Percentiles rank a stretch among this genome's conserved stretches.
These are phyloP conservation scores for Lomographa bimaculata DNA, from an alignment of 2,888 invertebrate species.

Conservation along the genomic window DNA sequence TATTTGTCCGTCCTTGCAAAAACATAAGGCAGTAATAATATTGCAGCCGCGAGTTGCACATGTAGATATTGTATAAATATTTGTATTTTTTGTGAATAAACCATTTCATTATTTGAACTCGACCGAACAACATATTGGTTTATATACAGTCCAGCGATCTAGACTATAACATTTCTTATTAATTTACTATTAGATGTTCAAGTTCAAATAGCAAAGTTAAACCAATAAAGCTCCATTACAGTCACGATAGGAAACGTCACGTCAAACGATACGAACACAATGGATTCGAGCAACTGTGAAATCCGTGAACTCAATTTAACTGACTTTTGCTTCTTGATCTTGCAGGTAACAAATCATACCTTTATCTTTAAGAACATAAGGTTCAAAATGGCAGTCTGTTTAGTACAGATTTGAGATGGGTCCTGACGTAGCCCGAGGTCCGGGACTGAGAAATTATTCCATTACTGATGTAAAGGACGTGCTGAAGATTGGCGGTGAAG, in stretches of 20 bases:
- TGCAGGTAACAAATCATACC: slow-evolving; percentile 29
- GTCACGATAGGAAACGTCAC: slow-evolving; percentile 25
- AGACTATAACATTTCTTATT: no score
- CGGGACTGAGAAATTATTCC: slow-evolving; percentile 40
- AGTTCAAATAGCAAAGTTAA: slow-evolving; percentile 21
- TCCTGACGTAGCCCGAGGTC: slow-evolving; percentile 37
- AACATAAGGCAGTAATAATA: no score
- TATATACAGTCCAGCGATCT: no score
- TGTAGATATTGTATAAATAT: no score
- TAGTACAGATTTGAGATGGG: slow-evolving; percentile 36
- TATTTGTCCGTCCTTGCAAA: no score
- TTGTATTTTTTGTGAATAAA: no score
- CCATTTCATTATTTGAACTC: no score
- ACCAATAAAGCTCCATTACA: slow-evolving; percentile 22
- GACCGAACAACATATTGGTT: no score
- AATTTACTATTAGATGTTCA: no score
- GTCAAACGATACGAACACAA: slow-evolving; percentile 34
- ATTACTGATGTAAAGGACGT: slow-evolving; percentile 12
- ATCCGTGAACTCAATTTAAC: slow-evolving; percentile 38
- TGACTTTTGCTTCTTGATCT: slow-evolving; percentile 34
- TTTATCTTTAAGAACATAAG: slow-evolving; percentile 13
- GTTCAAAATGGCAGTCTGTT: slow-evolving; percentile 11
- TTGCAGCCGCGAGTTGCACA: no score
- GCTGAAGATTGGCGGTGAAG: no score
- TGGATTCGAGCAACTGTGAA: slow-evolving; percentile 33